Base-by-base conservation (phyloP, 2,797 vertebrate species). In the Microtus californicus region DNA sequence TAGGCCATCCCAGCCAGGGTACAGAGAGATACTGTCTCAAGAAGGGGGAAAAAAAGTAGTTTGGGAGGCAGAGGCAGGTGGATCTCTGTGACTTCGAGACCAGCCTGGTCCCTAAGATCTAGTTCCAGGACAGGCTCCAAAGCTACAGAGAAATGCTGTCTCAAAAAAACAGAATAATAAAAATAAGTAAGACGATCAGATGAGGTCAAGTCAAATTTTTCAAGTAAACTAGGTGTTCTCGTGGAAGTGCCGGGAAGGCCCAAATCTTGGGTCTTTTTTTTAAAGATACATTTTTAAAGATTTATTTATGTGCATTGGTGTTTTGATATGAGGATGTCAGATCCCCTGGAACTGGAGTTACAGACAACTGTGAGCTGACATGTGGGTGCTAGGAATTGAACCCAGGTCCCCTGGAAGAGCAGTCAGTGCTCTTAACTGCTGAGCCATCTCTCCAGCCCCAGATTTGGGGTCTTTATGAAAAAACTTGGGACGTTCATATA, bases 201-300 rank as follows among this genome's bases (percentile, higher is more conserved):
- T 80, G 31, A 78, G 15, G 9, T 90, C 19, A 69, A 67, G 51
- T 96, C 67, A 88, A 76, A 31, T 82, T 87, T 93, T 76, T 51
- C 85, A 93, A 43, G 92, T 92, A 6, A 69, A 51, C 85, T 69
- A 83, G 2, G 51, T 73, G 12, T 56, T 25, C 25, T 71, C 3
- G 1, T 65, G 6, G 13, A 43, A n/a, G 25, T 71, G 2, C 54
- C 91, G 11, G 63, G 23, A 45, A 89, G 40, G 4, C 12, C 79
- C 1, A 59, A 37, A 56, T 56, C 86, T 88, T 85, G 67, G 31
- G 19, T 10, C 13, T 40, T 27, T 27, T 27, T 63, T 63, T 63
- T 19, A 19, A 54, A 54, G 5, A 63, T 27, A 63, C 59, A 61
- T 61, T 63, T 63, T 63, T 19, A 27, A 63, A 63, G 61, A 63